phyloP scores from a whole-genome alignment of 2,113 vertebrate species.

The Maccullochella peelii region DNA sequence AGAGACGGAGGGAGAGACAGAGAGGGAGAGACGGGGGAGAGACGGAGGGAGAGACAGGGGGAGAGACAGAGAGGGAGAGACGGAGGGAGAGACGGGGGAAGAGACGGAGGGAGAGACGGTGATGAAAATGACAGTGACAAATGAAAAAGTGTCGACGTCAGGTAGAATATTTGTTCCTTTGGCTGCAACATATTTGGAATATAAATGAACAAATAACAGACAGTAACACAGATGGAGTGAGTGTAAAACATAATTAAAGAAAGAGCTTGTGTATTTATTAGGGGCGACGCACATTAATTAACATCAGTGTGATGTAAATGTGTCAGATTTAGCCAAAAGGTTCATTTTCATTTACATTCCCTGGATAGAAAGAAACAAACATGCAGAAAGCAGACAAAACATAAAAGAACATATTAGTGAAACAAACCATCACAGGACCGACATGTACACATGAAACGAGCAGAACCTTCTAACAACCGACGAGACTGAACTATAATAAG shows the following conservation, averaged over 20 bases:
- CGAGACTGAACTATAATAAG: too few species aligned
- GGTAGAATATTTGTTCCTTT: background rate
- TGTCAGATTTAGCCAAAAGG: background rate
- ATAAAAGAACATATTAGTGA: too few species aligned
- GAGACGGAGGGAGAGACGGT: background rate
- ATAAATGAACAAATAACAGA: background rate
- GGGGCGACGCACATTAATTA: background rate
- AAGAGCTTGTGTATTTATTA: background rate
- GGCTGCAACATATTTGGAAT: background rate
- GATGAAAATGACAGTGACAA: slow-evolving; percentile 31
- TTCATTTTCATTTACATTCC: too few species aligned
- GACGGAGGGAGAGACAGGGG: too few species aligned
- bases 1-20: too few species aligned
- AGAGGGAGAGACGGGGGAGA: too few species aligned
- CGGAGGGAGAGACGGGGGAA: background rate
- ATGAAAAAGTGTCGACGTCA: slow-evolving; percentile 5
- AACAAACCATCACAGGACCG: too few species aligned
- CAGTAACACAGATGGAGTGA: background rate
- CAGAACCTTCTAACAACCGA: too few species aligned
- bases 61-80: background rate
- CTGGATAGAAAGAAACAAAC: too few species aligned
- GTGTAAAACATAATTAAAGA: background rate
- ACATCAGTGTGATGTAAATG: background rate
- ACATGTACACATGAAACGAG: too few species aligned
- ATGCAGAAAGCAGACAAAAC: too few species aligned